Conservation (phyloP, 2,113 vertebrate genomes). For the Hippocampus barbouri region DNA sequence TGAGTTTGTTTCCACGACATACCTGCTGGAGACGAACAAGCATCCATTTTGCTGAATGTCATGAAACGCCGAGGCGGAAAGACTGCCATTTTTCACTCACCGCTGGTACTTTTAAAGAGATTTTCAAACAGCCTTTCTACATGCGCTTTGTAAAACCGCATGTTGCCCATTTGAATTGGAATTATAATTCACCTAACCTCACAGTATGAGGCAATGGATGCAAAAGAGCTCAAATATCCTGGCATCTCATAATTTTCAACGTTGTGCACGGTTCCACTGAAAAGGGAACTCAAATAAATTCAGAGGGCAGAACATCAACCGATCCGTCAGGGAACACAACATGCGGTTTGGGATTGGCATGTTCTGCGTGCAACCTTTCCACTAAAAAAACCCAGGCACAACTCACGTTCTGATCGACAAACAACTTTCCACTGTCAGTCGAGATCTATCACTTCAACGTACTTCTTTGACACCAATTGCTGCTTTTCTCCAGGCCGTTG, state of each 20-base stretch:
- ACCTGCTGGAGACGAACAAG: constrained; percentile 31
- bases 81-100: constrained; percentile 21
- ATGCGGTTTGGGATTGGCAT: too few species aligned
- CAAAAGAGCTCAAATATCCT: background rate
- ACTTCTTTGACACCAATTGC: too few species aligned
- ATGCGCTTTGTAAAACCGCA: background rate
- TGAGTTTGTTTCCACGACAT: constrained; percentile 54
- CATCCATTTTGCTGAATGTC: background rate
- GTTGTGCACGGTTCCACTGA: too few species aligned
- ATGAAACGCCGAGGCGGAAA: constrained; percentile 40
- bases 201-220: background rate
- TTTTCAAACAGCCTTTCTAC: background rate
- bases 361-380: too few species aligned
- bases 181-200: background rate
- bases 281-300: too few species aligned
- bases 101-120: background rate
- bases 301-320: too few species aligned
- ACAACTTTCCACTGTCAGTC: too few species aligned
- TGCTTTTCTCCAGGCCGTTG: too few species aligned
- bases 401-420: too few species aligned
- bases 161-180: background rate
- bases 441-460: too few species aligned
- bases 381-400: too few species aligned
- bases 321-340: too few species aligned
- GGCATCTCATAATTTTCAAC: background rate